Base-by-base conservation (phyloP, 1,140 invertebrate species). In the Luehdorfia chinensis region DNA sequence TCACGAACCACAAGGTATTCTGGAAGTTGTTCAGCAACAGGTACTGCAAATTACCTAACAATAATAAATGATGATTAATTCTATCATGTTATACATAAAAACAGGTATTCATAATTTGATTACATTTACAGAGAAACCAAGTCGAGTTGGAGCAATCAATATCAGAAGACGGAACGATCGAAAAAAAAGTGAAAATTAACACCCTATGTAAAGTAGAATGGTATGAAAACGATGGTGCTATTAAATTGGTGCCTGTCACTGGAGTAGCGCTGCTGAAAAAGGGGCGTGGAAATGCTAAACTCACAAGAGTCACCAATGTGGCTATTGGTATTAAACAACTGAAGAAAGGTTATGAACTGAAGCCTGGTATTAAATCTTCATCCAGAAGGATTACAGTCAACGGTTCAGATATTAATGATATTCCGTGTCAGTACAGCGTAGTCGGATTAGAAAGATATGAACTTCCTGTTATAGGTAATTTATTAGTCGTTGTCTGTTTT, bases 401-500 rank as follows among this genome's bases (percentile, higher is more conserved):
- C 43, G 92, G 92, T 23, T 51, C 68, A 31, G 87, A 88, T 30
- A 89, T 92, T 41, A 86, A 88, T 27, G 92, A 93, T 75, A 87
- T 93, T 54, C 92, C 91, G 6, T 91, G 91, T 19, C 88, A 90
- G 51, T 94, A 94, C 55, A 89, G 88, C 6, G 88, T 93, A 52
- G 89, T 89, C 55, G 92, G 92, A 5, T 84, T 94, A 25, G 88
- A 91, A 60, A 86, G 87, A 55, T 91, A 93, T 55, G 93, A 94
- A 79, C 78, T 93, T n/a, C 92, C 93, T 16, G 92, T 93, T 47
- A 92, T 93, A 50, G 92, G 91, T 92, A 84, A 80, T 86, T 43
- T 52, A 18, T 27, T 16, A 11, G 13, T 15, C 28, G n/a, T n/a
- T n/a, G n/a, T n/a, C n/a, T n/a, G 3, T 27, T 47, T 27, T 13